Conservation (phyloP, 2,888 invertebrate species). For the Plebejus melissa region DNA sequence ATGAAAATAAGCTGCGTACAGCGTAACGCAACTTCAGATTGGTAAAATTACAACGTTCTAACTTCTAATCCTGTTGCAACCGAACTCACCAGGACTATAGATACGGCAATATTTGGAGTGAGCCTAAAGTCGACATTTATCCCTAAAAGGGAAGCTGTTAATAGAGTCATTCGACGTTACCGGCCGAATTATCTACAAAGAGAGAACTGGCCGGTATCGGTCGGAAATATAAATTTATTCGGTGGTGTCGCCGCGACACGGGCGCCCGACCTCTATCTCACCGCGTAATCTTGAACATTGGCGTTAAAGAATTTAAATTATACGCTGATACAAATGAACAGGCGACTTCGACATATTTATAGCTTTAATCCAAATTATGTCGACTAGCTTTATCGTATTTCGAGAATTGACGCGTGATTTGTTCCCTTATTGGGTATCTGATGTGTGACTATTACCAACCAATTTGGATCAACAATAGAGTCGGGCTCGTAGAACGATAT, state of each 20-base stretch:
- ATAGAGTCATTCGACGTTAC: conserved; percentile 79
- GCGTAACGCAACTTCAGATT: no score
- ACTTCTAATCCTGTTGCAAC: not conserved
- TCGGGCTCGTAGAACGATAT: conserved; percentile 29
- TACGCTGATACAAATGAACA: conserved; percentile 78
- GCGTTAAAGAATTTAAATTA: conserved; percentile 80
- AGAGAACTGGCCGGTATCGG: conserved; percentile 67
- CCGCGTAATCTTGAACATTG: conserved; percentile 78
- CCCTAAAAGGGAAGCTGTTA: conserved; percentile 79
- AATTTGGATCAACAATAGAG: conserved; percentile 31
- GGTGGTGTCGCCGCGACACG: conserved; percentile 72
- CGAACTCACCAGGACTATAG: conserved; percentile 46
- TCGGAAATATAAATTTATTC: conserved; percentile 79
- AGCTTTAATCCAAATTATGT: conserved; percentile 76
- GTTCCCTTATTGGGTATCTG: conserved; percentile 49
- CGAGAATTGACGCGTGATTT: conserved; percentile 65
- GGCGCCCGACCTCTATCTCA: conserved; percentile 74
- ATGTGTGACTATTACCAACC: conserved; percentile 40
- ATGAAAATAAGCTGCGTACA: no score
- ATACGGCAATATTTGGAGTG: conserved; percentile 53
- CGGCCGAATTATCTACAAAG: conserved; percentile 78
- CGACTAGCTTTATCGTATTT: conserved; percentile 68
- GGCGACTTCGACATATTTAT: conserved; percentile 73
- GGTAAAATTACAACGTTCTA: not conserved
- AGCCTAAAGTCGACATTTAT: conserved; percentile 71